phyloP scores from a whole-genome alignment of 2,113 vertebrate species.

The Pomatorhinus ruficollis region DNA sequence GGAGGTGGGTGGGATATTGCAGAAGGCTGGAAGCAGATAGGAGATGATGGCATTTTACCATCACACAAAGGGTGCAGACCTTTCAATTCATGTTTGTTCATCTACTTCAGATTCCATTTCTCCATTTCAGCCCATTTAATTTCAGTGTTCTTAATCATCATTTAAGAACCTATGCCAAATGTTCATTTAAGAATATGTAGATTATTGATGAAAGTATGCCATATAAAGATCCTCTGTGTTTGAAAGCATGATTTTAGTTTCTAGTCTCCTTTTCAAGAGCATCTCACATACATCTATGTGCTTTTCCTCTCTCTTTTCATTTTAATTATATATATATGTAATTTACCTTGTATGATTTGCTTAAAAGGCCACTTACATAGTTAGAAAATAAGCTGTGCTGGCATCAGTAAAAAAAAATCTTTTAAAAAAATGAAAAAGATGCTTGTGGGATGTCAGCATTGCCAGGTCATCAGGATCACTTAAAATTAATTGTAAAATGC shows the following conservation, averaged over 20 bases:
- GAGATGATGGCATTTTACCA: not conserved
- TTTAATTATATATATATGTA: not conserved
- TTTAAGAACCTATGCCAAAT: not conserved
- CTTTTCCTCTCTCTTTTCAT: not conserved
- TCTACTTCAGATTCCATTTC: not conserved
- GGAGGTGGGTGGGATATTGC: not conserved
- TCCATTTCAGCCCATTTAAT: not conserved
- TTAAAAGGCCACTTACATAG: not conserved
- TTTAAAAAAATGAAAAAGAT: not conserved
- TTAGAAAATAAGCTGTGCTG: not conserved
- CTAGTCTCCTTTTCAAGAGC: not conserved
- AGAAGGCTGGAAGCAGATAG: not conserved
- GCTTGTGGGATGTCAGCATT: not conserved
- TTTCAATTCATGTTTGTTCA: not conserved
- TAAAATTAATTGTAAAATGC: not conserved
- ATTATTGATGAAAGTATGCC: not conserved
- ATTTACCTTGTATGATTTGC: not conserved
- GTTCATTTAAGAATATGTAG: not conserved
- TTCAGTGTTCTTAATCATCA: not conserved
- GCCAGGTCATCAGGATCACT: not conserved
- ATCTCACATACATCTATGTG: not conserved
- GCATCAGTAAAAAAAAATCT: not conserved
- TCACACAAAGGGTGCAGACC: not conserved
- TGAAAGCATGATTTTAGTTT: not conserved
- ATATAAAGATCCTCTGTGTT: not conserved